A percentile compares a stretch with the other conserved stretches of the same genome.
phyloP scores from a whole-genome alignment of 2,113 vertebrate genomes.

The Maccullochella peelii region DNA sequence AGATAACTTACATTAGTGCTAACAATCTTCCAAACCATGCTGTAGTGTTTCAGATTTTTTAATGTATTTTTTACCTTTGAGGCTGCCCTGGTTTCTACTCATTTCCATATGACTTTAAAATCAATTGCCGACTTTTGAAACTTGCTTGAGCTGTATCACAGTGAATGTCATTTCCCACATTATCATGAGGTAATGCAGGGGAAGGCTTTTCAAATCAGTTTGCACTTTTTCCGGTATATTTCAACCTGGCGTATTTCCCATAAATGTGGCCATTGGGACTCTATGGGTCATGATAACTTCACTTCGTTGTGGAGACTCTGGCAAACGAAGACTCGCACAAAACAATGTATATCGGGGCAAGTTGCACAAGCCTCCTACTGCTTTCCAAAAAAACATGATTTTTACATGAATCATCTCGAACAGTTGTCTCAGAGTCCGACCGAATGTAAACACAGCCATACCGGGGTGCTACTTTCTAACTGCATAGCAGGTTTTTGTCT shows the following conservation, averaged over 20 bases:
- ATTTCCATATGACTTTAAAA: background rate
- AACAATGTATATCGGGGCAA: background rate
- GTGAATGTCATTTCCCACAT: background rate
- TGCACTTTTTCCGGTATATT: background rate
- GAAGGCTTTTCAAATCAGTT: background rate
- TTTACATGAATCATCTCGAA: background rate
- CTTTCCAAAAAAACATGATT: background rate
- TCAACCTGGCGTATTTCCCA: background rate
- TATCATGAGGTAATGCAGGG: background rate
- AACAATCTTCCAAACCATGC: background rate
- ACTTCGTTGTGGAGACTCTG: background rate
- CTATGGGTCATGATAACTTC: background rate
- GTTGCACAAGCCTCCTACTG: background rate
- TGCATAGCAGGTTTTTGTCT: background rate
- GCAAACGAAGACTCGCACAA: background rate
- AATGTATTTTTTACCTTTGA: background rate
- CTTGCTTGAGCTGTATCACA: background rate
- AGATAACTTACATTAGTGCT: background rate
- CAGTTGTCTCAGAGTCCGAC: background rate
- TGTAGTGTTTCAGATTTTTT: background rate
- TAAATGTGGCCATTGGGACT: background rate
- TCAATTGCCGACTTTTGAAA: background rate
- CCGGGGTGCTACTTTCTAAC: background rate
- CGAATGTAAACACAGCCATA: background rate
- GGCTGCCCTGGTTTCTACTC: background rate